A percentile compares a stretch with the other conserved stretches of the same genome.
phyloP scores from a whole-genome alignment of 1,140 invertebrate genomes.

The Pararge aegeria region DNA sequence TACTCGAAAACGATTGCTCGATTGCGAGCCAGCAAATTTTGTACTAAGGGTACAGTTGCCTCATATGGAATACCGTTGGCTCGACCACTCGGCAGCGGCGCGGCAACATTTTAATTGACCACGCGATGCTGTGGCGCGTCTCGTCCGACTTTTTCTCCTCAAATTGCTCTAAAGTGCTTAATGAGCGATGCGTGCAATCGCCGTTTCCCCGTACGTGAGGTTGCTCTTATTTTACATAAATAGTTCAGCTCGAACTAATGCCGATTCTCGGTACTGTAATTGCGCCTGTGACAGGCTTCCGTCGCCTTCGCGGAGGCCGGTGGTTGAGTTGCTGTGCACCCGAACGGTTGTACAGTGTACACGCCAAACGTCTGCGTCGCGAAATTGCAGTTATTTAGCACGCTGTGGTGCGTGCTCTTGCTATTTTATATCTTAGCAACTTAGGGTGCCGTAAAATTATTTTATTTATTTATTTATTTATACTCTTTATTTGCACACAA shows the following conservation, averaged over 20 bases:
- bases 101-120: conserved; percentile 74
- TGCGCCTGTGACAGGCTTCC: conserved; percentile 77
- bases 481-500: too few species aligned
- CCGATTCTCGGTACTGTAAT: conserved; percentile 78
- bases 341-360: conserved; percentile 14
- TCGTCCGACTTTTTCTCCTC: conserved; percentile 72
- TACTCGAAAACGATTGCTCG: too few species aligned
- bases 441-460: too few species aligned
- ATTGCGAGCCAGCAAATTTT: too few species aligned
- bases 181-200: conserved; percentile 78
- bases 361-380: conserved; percentile 56
- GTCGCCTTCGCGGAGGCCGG: conserved; percentile 63
- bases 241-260: conserved; percentile 76
- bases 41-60: conserved; percentile 45
- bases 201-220: conserved; percentile 72
- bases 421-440: conserved; percentile 46
- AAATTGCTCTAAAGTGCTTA: conserved; percentile 80
- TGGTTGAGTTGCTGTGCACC: conserved; percentile 31
- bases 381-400: conserved; percentile 74
- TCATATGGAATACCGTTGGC: conserved; percentile 63
- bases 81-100: conserved; percentile 42
- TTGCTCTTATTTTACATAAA: conserved; percentile 78
- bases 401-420: conserved; percentile 42
- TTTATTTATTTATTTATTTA: too few species aligned
- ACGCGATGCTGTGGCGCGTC: conserved; percentile 69